A percentile compares a stretch with the other conserved stretches of the same genome.
Conservation (phyloP, 2,888 invertebrate species). For the Metacarcinus magister region DNA sequence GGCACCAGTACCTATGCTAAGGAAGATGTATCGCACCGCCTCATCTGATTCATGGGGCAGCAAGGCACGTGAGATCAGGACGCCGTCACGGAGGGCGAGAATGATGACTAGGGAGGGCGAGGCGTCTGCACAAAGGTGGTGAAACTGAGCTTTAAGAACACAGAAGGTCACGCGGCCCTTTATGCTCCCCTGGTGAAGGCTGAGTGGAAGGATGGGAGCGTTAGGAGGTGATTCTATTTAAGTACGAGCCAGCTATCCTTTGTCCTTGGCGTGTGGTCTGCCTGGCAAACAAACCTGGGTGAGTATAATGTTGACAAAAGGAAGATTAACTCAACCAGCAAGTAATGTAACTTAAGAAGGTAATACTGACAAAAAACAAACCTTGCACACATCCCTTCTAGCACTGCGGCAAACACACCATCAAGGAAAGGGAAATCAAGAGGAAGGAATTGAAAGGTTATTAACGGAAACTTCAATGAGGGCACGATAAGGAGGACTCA, state of each 20-base stretch:
- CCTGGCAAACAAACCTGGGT: neutral
- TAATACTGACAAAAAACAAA: neutral
- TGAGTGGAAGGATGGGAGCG: neutral
- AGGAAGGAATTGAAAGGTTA: too few species aligned
- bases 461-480: too few species aligned
- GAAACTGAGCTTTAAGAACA: neutral
- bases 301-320: neutral
- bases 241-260: too few species aligned
- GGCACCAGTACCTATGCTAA: too few species aligned
- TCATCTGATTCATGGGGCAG: too few species aligned
- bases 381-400: too few species aligned
- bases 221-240: too few species aligned
- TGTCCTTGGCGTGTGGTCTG: neutral
- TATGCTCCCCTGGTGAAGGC: neutral
- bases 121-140: neutral
- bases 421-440: too few species aligned
- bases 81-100: neutral
- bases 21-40: too few species aligned
- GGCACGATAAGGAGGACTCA: too few species aligned
- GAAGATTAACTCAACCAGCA: neutral
- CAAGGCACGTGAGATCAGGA: too few species aligned
- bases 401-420: too few species aligned
- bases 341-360: neutral
- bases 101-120: neutral
- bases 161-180: neutral